Evolutionary conservation across 1,140 invertebrate species (phyloP), one percentile per base, ranked within the genome.

Genomic region (Conus betulinus): DNA sequence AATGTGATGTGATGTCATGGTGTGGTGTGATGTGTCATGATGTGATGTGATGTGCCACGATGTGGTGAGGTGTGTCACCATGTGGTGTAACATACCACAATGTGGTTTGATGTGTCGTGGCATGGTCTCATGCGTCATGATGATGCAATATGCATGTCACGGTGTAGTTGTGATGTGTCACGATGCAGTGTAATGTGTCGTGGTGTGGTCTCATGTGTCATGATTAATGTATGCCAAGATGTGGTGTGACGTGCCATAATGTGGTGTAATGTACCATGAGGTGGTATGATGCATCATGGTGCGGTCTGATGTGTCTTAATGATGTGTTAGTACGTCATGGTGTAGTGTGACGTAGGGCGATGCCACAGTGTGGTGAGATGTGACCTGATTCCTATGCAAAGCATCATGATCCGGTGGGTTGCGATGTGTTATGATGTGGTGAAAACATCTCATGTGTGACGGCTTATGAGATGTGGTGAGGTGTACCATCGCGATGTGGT

Each of bases 191-290:
- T 27, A 17, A 51, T 13, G 3, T 78, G 23, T 11, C 10, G 5
- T 5, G 23, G 23, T 78, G 10, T 78, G 23, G 60, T 78, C 0
- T 27, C 1, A n/a, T 39, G 39, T 13, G 20, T 20, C 23, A 71
- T 7, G 8, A 23, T 71, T 7, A 94, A 96, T 92, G 97, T 97
- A 63, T 96, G 98, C 10, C 97, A 97, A 4, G 96, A 60, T 60
- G 57, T 60, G 57, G 15, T 60, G 57, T 60, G 57, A 60, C 4
- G 57, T 5, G 4, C 8, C 57, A 60, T 60, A 4, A 60, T 60
- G 57, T 60, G 57, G 15, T 60, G 57, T 60, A n/a, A n/a, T n/a
- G n/a, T n/a, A n/a, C n/a, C n/a, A n/a, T n/a, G n/a, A n/a, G n/a
- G n/a, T n/a, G n/a, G n/a, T n/a, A n/a, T n/a, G 57, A 60, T 60